phyloP scores from a whole-genome alignment of 2,113 vertebrate species.

The Glaucidium brasilianum region DNA sequence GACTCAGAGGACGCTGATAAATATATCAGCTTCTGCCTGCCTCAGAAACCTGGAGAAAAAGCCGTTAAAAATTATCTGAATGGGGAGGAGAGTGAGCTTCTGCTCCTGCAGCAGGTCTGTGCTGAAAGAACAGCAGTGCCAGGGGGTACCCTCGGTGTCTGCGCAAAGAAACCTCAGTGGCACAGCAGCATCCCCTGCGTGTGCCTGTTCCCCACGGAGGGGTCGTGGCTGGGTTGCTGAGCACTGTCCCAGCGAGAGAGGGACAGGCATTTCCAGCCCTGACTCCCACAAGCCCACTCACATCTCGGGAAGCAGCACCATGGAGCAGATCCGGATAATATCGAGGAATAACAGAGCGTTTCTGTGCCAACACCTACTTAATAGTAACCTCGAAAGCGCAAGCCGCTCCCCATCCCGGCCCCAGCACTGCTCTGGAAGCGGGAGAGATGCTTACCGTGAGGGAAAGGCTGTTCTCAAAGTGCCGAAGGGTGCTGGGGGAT shows the following conservation, averaged over 20 bases:
- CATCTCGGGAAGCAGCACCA: too few species aligned
- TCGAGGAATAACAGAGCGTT: neutral
- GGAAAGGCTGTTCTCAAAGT: neutral
- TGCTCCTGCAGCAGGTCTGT: neutral
- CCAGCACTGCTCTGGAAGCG: neutral
- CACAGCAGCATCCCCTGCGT: fast-evolving
- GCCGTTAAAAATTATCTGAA: too few species aligned
- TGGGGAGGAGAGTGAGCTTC: fast-evolving
- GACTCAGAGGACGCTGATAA: too few species aligned
- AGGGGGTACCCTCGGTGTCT: fast-evolving
- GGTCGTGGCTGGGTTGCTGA: neutral
- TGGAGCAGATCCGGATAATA: neutral
- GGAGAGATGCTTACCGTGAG: neutral
- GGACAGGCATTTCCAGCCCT: neutral
- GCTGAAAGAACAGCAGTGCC: neutral
- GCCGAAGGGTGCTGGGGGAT: neutral
- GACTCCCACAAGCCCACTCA: neutral
- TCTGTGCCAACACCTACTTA: too few species aligned
- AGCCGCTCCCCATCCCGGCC: too few species aligned
- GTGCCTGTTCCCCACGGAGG: fast-evolving
- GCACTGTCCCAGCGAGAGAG: neutral
- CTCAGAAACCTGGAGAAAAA: neutral
- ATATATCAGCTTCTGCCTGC: neutral
- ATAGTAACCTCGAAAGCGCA: neutral
- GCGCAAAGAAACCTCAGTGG: neutral